Percentiles rank a stretch among this genome's conserved stretches.
Evolutionary conservation across 2,113 vertebrate genomes (phyloP).

Genomic region (Ia io): DNA sequence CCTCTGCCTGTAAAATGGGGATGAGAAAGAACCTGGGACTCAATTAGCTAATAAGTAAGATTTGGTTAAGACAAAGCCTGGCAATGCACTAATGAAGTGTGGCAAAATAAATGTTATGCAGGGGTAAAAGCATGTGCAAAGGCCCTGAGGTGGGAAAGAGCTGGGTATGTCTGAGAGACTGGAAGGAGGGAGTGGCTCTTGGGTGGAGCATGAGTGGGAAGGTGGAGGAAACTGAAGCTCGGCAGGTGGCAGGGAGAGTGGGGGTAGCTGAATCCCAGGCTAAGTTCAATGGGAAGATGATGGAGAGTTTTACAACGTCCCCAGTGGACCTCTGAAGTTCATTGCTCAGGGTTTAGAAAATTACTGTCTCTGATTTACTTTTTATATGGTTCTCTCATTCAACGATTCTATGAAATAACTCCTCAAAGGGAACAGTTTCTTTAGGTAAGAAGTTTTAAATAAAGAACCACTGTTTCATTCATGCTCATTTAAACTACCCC

Average conservation of each 20-base stretch:
- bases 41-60: not conserved
- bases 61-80: not conserved
- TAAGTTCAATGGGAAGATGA: not conserved
- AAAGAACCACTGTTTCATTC: constrained; percentile 79
- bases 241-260: not conserved
- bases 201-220: not conserved
- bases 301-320: not conserved
- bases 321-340: not conserved
- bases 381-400: not conserved
- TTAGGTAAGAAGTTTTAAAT: constrained; percentile 77
- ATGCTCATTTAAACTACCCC: constrained; percentile 82
- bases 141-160: not conserved
- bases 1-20: not conserved
- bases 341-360: not conserved
- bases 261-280: too few species aligned
- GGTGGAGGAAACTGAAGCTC: not conserved
- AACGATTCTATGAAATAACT: not conserved
- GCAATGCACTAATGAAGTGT: not conserved
- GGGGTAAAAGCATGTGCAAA: not conserved
- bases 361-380: not conserved
- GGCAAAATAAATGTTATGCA: not conserved
- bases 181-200: not conserved
- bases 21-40: not conserved
- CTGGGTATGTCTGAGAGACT: not conserved
- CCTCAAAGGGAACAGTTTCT: constrained; percentile 62